A percentile compares a stretch with the other conserved stretches of the same genome.
phyloP scores from a whole-genome alignment of 2,888 invertebrate genomes.

The Agonum fuliginosum region DNA sequence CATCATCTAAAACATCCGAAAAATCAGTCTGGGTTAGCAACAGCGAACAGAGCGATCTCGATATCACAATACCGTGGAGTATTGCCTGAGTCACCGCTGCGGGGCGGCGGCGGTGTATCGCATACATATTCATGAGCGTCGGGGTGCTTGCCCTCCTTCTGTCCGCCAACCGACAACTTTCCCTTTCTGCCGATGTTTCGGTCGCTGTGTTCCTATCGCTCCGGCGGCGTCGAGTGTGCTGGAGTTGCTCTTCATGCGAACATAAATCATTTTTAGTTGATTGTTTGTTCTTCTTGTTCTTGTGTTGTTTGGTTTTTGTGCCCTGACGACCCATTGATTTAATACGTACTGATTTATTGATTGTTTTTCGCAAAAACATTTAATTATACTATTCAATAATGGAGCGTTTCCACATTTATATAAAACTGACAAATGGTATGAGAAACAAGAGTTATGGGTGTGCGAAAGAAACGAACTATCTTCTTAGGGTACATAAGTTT shows the following conservation, averaged over 20 bases:
- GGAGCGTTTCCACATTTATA: constrained; percentile 30
- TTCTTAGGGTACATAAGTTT: no score
- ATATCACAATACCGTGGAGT: constrained; percentile 46
- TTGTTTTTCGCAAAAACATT: constrained; percentile 43
- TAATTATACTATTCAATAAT: constrained; percentile 35
- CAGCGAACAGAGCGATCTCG: constrained; percentile 34
- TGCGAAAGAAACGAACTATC: no score
- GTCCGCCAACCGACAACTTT: constrained; percentile 45
- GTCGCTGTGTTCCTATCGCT: background rate
- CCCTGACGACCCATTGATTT: constrained; percentile 50
- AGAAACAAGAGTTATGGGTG: no score
- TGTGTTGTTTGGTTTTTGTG: constrained; percentile 43
- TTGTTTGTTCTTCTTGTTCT: constrained; percentile 49
- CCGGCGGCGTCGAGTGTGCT: background rate
- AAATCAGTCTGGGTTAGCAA: constrained; percentile 30
- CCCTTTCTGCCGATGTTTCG: constrained; percentile 49
- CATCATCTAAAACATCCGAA: constrained; percentile 22
- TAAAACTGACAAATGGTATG: constrained; percentile 9
- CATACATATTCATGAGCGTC: constrained; percentile 73
- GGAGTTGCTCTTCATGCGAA: background rate
- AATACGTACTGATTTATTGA: constrained; percentile 40
- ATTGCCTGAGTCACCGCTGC: constrained; percentile 40
- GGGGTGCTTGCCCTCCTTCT: constrained; percentile 68
- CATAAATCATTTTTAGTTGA: constrained; percentile 52
- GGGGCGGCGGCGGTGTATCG: constrained; percentile 57